Evolutionary conservation across 1,140 invertebrate species (phyloP).

Genomic region (Brachionus manjavacas): DNA sequence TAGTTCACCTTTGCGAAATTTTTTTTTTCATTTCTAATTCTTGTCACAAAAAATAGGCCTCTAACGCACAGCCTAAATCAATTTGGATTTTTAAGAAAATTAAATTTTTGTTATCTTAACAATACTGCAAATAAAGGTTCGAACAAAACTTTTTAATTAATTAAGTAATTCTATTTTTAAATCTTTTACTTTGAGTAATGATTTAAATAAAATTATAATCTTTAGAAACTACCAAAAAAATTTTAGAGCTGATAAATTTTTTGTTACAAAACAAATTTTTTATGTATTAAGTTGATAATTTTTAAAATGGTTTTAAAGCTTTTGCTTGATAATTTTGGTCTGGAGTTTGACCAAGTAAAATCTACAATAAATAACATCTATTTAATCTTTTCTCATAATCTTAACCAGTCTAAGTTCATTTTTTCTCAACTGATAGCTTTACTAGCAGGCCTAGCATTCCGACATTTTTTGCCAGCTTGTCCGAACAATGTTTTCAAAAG

Average conservation of each 20-base stretch:
- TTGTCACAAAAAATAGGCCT: too few relatives aligned
- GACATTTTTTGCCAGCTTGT: background rate
- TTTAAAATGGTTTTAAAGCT: background rate
- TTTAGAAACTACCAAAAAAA: background rate
- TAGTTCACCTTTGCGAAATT: too few relatives aligned
- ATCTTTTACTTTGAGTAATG: too few relatives aligned
- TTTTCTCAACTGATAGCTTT: constrained; percentile 6
- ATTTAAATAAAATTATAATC: too few relatives aligned
- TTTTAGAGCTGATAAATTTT: background rate
- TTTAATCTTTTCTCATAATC: background rate
- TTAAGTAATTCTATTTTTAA: background rate
- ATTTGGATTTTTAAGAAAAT: too few relatives aligned
- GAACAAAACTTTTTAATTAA: background rate
- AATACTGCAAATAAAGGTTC: background rate
- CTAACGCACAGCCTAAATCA: too few relatives aligned
- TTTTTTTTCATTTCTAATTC: too few relatives aligned
- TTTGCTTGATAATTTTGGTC: background rate
- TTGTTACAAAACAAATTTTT: background rate
- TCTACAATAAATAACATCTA: background rate
- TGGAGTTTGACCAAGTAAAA: background rate
- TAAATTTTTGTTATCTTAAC: background rate
- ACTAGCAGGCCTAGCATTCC: background rate
- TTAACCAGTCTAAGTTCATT: background rate
- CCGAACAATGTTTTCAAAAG: background rate
- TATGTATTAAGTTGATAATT: background rate